These are phyloP conservation scores for Ceyx melanurus DNA, from an alignment of 2,113 vertebrate genomes.

Conservation along the genomic window DNA sequence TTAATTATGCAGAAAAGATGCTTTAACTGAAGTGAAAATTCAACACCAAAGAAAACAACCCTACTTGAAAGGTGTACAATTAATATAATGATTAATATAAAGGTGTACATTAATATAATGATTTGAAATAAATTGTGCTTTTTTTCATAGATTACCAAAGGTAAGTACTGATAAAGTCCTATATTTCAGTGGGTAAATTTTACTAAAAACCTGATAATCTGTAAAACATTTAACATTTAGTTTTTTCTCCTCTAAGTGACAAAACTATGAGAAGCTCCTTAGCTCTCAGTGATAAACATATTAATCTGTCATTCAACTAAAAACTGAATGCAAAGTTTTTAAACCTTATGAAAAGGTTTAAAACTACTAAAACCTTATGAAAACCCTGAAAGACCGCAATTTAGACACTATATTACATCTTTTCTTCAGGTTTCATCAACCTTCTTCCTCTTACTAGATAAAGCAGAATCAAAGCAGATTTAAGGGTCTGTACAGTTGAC, in stretches of 20 bases:
- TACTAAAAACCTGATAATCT: slow-evolving; percentile 13
- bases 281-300: not conserved
- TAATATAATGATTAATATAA: not conserved
- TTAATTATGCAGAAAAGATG: slow-evolving; percentile 55
- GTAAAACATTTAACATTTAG: not conserved
- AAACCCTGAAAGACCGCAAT: not conserved
- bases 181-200: not conserved
- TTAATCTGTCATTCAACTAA: not conserved
- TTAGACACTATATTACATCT: not conserved
- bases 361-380: not conserved
- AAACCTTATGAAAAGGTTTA: not conserved
- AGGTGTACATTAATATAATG: slow-evolving; percentile 42
- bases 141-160: slow-evolving; percentile 60
- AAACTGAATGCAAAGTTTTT: not conserved
- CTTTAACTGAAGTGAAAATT: slow-evolving; percentile 47
- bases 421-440: not conserved
- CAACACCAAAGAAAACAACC: slow-evolving; percentile 53
- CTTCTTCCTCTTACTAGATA: not conserved
- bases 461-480: not conserved
- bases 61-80: slow-evolving; percentile 47
- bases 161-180: slow-evolving; percentile 41
- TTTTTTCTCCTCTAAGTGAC: not conserved
- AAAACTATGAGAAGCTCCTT: not conserved
- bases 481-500: accelerated
- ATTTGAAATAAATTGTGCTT: slow-evolving; percentile 52